Evolutionary conservation across 2,888 invertebrate genomes (phyloP), one percentile per base, ranked within the genome.

Genomic region (Scrobipalpa atriplicella): DNA sequence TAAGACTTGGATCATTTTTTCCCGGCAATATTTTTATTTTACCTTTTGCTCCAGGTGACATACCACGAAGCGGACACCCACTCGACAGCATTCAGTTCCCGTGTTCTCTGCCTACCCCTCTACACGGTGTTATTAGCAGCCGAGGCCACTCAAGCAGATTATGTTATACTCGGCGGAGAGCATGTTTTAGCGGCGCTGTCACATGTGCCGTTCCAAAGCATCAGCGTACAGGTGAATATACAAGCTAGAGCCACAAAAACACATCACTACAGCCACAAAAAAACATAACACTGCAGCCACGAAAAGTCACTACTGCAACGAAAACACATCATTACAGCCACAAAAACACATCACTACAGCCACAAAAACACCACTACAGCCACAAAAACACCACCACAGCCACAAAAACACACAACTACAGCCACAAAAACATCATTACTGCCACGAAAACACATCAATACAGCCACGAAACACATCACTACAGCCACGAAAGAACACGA

Each of bases 51-150:
- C 82, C 94, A 78, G 95, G 95, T 91, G 95, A 95, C 91, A 93
- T 96, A 84, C 93, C 93, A 80, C 79, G 96, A 85, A 68, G 61
- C 79, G 2, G 83, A 79, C 67, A 72, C 73, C 21, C 72, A 71
- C 51, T 83, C 78, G 66, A 38, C 77, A 0, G 74, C 95, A 75
- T 95, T 95, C 84, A 93, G 94, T 63, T 95, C 96, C 43, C 94
- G 96, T 75, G 95, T 97, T 70, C 96, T 96, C 82, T 97, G 97
- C 87, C 96, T 97, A 82, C 97, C 97, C 66, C 92, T 98, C 70
- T 96, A 95, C 83, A 97, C 97, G 0, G 93, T 97, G 70, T 92
- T 97, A 83, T 87, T 96, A 75, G 97, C 97, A 61, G 96, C 95
- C 71, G 95, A 96, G 79, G 94, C 95, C 62, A 93, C 95, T 9